Base-by-base conservation (phyloP, 2,113 vertebrate genomes). In the Halichoerus grypus region DNA sequence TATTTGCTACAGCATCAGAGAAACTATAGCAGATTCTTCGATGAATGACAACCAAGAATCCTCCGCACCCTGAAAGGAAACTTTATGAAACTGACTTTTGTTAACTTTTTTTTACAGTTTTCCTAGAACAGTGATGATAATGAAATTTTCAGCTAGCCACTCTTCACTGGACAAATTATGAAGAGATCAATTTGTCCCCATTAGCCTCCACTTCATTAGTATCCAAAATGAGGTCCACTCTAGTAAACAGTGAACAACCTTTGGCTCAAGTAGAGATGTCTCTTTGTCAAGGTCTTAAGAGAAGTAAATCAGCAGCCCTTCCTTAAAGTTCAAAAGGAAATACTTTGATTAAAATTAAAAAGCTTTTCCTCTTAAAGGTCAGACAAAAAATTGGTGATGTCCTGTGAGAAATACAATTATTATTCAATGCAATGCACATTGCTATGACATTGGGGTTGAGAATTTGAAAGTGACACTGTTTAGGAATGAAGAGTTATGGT, bases 331-430 rank as follows among this genome's bases (percentile, higher is more conserved):
- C 96, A 96, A 97, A 98, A 79, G 61, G 96, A 98, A 98, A 98
- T 96, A 91, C 84, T 97, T 97, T 96, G 95, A 39, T 98, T 98
- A 94, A 98, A 98, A 98, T 98, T 98, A 98, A 98, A 98, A 98
- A 98, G 42, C 59, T 94, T 15, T 19, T 97, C 81, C 39, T 89
- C 94, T 95, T 95, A 96, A 98, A 98, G 96, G 89, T 93, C 86
- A 97, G 71, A 46, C 1, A 0, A 97, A 79, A 79, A 96, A 51
- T 76, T 96, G 87, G 33, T 74, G 42, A 81, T 13, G 8, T 96
- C 91, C 81, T 93, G 3, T 91, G 94, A 96, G 93, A 85, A 95
- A 71, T 71, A 61, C 0, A 0, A 94, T 95, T 74, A 95, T 61
- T 97, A 91, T 91, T 98, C 42, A 24, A 10, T 82, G 51, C 31